Evolutionary conservation across 2,888 invertebrate species (phyloP).

Genomic region (Maniola hyperantus): DNA sequence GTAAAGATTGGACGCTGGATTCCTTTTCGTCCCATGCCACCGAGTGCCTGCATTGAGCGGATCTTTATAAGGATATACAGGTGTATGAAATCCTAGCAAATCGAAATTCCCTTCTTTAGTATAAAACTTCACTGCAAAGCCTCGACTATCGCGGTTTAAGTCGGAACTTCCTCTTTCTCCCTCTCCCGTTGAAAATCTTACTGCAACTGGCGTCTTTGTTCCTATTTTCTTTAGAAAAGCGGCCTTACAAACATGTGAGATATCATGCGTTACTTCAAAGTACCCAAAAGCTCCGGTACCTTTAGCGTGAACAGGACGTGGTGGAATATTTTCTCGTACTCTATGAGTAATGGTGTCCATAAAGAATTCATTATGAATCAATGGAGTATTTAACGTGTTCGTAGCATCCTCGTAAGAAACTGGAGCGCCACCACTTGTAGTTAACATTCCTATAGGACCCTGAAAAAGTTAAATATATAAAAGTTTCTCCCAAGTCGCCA

Average conservation of each 20-base stretch:
- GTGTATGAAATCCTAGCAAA: constrained; percentile 93
- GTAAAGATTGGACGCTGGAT: constrained; percentile 92
- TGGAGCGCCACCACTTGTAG: constrained; percentile 87
- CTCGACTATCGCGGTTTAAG: constrained; percentile 92
- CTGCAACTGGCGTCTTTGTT: constrained; percentile 88
- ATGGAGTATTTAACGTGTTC: constrained; percentile 88
- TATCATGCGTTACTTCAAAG: constrained; percentile 92
- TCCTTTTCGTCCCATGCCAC: constrained; percentile 92
- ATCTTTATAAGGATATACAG: constrained; percentile 94
- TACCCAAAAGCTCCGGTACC: constrained; percentile 94
- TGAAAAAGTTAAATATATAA: neutral
- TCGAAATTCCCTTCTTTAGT: constrained; percentile 95
- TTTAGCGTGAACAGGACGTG: constrained; percentile 94
- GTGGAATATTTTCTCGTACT: constrained; percentile 94
- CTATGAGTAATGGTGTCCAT: constrained; percentile 90
- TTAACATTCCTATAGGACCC: neutral
- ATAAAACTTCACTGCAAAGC: constrained; percentile 95
- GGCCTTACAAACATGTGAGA: constrained; percentile 88
- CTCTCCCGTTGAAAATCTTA: constrained; percentile 90
- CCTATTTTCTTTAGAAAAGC: constrained; percentile 87
- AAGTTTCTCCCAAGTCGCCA: neutral
- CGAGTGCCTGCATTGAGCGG: constrained; percentile 93
- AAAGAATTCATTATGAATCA: constrained; percentile 90
- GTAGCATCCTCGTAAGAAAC: constrained; percentile 87
- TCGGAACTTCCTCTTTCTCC: constrained; percentile 94